Percentiles rank a stretch among this genome's conserved stretches.
Evolutionary conservation across 2,888 invertebrate genomes (phyloP).

Genomic region (Ptycholaimellus sp.): DNA sequence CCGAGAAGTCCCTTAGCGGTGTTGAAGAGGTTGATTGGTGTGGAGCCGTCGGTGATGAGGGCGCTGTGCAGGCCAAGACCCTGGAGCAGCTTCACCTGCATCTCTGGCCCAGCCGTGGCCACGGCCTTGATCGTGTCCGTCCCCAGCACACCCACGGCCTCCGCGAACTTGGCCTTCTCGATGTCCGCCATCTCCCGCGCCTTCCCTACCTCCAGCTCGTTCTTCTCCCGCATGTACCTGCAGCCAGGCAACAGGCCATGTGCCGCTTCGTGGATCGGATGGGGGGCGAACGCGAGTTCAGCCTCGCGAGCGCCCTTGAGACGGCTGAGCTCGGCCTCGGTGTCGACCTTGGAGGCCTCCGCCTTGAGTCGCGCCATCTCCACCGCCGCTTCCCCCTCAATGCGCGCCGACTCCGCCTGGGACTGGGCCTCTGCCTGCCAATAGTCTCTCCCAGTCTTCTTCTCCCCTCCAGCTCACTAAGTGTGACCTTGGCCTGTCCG

Average conservation of each 20-base stretch:
- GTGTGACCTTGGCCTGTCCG: constrained; percentile 24
- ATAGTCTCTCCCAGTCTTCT: no score
- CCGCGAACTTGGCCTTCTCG: constrained; percentile 29
- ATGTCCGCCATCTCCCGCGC: constrained; percentile 26
- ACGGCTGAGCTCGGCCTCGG: constrained; percentile 13
- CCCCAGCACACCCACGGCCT: constrained; percentile 30
- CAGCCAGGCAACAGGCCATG: no score
- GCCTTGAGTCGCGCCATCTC: constrained; percentile 32
- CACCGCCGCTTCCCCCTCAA: constrained; percentile 32
- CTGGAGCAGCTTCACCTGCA: constrained; percentile 30
- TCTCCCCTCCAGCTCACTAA: no score
- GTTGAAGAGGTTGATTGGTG: no score
- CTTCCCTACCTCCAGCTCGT: constrained; percentile 27
- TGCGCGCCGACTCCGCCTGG: constrained; percentile 28
- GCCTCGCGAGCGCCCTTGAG: constrained; percentile 25
- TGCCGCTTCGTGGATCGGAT: no score
- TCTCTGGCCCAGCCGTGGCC: constrained; percentile 28
- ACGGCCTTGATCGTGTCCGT: constrained; percentile 27
- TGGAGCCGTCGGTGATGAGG: constrained; percentile 33
- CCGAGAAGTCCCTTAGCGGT: no score
- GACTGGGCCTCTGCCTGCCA: constrained; percentile 33
- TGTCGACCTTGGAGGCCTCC: constrained; percentile 31
- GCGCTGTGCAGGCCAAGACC: constrained; percentile 31
- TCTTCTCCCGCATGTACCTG: constrained; percentile 27
- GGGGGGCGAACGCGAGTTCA: no score